These are phyloP conservation scores for Alcedo atthis DNA, from an alignment of 2,797 vertebrate species.

Conservation along the genomic window DNA sequence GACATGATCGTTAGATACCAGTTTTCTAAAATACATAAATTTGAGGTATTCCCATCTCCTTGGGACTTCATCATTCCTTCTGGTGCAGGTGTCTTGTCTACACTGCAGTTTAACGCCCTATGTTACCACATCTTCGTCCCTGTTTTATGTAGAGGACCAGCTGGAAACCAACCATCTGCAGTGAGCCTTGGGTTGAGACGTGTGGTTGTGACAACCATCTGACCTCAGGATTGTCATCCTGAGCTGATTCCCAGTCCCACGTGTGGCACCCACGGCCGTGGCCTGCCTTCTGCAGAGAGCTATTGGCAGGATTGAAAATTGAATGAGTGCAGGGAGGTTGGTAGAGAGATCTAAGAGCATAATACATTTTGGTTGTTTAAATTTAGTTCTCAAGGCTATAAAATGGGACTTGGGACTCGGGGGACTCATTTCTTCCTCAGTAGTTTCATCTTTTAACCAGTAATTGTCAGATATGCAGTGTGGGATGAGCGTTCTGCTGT, in stretches of 20 bases:
- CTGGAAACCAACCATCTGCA: constrained; percentile 31
- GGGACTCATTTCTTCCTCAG: constrained; percentile 45
- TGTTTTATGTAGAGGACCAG: background rate
- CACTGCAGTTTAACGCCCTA: background rate
- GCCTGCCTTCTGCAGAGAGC: background rate
- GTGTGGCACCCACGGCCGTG: background rate
- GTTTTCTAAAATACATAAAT: background rate
- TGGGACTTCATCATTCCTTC: background rate
- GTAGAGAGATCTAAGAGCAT: constrained; percentile 27
- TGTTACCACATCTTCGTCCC: background rate
- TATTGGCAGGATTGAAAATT: background rate
- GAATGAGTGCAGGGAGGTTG: background rate
- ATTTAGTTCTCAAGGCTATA: constrained; percentile 53
- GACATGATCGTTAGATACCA: background rate
- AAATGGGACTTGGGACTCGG: constrained; percentile 35
- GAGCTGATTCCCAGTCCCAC: background rate
- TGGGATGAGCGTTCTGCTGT: constrained; percentile 52
- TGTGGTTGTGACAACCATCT: constrained; percentile 3
- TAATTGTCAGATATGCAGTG: constrained; percentile 47
- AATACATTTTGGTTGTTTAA: constrained; percentile 46
- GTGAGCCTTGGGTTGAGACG: background rate
- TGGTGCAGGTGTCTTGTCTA: background rate
- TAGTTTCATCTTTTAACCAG: constrained; percentile 67
- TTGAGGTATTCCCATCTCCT: background rate
- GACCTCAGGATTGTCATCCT: background rate